Conservation (phyloP, 92 coral and sea anemone species). For the Palythoa caribaeorum region DNA sequence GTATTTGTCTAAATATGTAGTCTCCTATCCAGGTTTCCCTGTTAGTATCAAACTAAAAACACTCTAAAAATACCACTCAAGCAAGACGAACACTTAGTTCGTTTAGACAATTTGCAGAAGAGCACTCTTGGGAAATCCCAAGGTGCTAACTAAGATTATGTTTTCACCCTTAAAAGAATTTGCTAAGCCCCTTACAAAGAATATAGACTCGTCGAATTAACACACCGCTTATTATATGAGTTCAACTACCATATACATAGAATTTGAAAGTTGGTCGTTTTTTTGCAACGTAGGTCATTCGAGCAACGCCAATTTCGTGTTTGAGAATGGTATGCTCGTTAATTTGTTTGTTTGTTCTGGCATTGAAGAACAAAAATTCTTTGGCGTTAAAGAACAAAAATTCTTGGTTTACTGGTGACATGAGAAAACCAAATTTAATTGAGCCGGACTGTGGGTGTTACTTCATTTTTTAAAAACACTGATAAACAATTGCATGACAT, state of each 20-base stretch:
- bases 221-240: background rate
- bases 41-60: background rate
- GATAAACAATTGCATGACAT: background rate
- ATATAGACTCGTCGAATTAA: background rate
- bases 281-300: background rate
- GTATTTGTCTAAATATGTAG: background rate
- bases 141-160: conserved; percentile 34
- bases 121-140: conserved; percentile 26
- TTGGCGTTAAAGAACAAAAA: background rate
- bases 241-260: background rate
- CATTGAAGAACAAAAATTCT: background rate
- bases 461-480: background rate
- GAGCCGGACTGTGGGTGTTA: background rate
- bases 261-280: background rate
- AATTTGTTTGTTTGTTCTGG: conserved; percentile 20
- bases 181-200: background rate
- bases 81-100: background rate
- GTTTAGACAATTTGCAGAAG: background rate
- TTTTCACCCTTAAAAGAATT: conserved; percentile 23
- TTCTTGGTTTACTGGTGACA: conserved; percentile 11
- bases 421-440: conserved; percentile 9
- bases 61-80: background rate
- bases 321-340: background rate
- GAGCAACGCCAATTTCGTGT: background rate
- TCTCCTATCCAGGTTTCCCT: background rate